Conservation (phyloP, 2,888 invertebrate species). For the Chloroclystis v-ata region DNA sequence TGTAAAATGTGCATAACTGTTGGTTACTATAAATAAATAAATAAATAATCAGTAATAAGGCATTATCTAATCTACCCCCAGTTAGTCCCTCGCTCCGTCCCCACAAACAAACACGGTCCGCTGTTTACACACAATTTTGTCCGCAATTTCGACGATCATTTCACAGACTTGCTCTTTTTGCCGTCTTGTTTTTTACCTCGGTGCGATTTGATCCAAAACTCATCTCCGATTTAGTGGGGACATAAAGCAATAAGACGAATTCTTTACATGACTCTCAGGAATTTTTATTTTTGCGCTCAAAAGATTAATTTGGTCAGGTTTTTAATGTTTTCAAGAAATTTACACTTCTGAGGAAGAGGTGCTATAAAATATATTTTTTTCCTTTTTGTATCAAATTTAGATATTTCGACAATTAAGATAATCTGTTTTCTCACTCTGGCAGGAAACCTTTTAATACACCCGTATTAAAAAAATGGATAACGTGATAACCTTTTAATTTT, state of each 20-base stretch:
- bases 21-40: too few relatives aligned
- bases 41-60: too few relatives aligned
- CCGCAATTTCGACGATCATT: constrained; percentile 22
- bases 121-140: constrained; percentile 33
- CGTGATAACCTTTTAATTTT: too few relatives aligned
- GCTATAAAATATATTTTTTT: constrained; percentile 3
- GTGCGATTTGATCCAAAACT: constrained; percentile 21
- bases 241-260: constrained; percentile 21
- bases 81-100: constrained; percentile 7
- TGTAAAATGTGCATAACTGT: too few relatives aligned
- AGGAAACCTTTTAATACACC: too few relatives aligned
- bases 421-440: neutral
- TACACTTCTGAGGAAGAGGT: neutral
- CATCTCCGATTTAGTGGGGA: constrained; percentile 20
- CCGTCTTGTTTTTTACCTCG: constrained; percentile 12
- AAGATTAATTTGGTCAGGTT: constrained; percentile 14
- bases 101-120: constrained; percentile 33
- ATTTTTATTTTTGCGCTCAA: constrained; percentile 19
- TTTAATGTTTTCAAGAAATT: constrained; percentile 14
- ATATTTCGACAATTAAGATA: neutral
- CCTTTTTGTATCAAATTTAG: neutral
- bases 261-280: constrained; percentile 14
- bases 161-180: constrained; percentile 20
- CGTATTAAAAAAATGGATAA: too few relatives aligned
- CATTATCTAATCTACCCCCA: too few relatives aligned